phyloP scores from a whole-genome alignment of 2,888 invertebrate genomes.

The Tetramorium bicarinatum region DNA sequence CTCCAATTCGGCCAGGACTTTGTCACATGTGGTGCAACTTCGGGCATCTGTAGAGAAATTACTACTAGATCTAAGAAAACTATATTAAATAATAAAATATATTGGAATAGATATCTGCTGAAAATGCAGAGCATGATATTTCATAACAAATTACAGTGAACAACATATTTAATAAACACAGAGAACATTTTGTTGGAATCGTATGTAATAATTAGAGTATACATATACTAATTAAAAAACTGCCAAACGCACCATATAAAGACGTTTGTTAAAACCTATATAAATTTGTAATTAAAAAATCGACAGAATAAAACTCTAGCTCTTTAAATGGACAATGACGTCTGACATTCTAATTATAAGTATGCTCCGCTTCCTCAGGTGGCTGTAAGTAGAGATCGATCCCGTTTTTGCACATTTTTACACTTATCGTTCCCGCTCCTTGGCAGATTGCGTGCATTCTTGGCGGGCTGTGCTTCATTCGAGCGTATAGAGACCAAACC shows the following conservation, averaged over 20 bases:
- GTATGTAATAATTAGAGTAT: background rate
- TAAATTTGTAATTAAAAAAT: background rate
- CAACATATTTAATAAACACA: background rate
- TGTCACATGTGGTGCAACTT: conserved; percentile 97
- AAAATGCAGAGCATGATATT: background rate
- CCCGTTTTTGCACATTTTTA: conserved; percentile 55
- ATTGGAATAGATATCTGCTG: background rate
- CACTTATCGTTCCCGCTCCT: conserved; percentile 64
- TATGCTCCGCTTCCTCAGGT: background rate
- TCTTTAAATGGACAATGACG: background rate
- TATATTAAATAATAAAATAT: background rate
- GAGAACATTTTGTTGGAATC: background rate
- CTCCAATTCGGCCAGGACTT: conserved; percentile 96
- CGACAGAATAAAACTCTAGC: background rate
- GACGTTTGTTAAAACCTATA: background rate
- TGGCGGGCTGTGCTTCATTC: conserved; percentile 69
- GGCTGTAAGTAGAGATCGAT: background rate
- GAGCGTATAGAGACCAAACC: conserved; percentile 30
- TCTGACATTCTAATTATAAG: background rate
- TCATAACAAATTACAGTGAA: background rate
- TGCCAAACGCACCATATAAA: background rate
- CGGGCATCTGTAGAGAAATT: conserved; percentile 91
- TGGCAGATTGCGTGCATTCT: conserved; percentile 72
- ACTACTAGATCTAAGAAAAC: background rate
- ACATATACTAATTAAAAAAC: background rate